phyloP scores from a whole-genome alignment of 2,888 invertebrate species.

The Pantelozetes paolii region DNA sequence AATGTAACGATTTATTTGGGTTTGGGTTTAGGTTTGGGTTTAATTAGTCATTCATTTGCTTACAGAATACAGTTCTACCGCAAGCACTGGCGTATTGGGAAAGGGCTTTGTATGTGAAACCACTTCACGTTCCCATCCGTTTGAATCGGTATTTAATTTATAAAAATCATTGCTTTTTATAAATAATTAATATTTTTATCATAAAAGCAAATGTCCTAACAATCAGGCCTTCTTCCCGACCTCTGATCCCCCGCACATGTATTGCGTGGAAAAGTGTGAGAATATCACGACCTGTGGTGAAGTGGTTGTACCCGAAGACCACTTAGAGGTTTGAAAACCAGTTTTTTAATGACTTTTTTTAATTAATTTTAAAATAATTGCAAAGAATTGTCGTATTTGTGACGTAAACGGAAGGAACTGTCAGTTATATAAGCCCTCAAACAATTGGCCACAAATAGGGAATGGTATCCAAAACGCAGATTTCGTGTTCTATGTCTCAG shows the following conservation, averaged over 20 bases:
- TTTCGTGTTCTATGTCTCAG: conserved; percentile 94
- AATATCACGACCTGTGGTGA: conserved; percentile 90
- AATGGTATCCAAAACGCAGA: conserved; percentile 75
- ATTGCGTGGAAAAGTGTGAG: conserved; percentile 80
- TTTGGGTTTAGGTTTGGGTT: conserved; percentile 4
- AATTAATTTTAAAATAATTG: not conserved
- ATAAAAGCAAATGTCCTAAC: conserved; percentile 74
- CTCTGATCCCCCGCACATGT: conserved; percentile 51
- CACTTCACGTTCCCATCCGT: conserved; percentile 76
- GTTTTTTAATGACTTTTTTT: conserved; percentile 52
- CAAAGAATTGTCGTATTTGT: conserved; percentile 76
- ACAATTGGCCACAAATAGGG: conserved; percentile 54
- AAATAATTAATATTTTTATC: conserved; percentile 19
- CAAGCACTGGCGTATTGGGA: conserved; percentile 93
- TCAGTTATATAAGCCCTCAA: conserved; percentile 48
- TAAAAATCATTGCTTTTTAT: no score
- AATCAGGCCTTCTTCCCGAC: conserved; percentile 60
- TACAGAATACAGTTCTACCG: conserved; percentile 70
- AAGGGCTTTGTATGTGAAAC: conserved; percentile 78
- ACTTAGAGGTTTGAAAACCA: conserved; percentile 70
- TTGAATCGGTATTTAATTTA: conserved; percentile 70
- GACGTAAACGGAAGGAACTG: conserved; percentile 82
- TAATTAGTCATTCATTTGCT: conserved; percentile 26
- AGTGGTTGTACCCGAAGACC: conserved; percentile 83
- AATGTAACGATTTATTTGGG: conserved; percentile 60